These are phyloP conservation scores for Cottoperca gobio DNA, from an alignment of 2,797 vertebrate species.

Conservation along the genomic window DNA sequence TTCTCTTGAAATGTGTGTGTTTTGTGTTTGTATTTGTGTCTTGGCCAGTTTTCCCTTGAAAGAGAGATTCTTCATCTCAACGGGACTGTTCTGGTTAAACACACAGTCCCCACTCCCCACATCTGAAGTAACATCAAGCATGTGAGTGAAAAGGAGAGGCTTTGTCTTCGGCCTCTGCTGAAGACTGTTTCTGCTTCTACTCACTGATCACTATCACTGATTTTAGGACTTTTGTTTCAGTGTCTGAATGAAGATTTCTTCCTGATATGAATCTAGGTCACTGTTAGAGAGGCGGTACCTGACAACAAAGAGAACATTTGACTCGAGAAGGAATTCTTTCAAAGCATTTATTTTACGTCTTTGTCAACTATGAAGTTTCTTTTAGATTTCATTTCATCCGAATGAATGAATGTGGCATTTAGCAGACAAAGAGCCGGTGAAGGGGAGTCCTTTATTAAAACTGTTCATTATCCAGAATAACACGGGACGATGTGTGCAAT, in stretches of 20 bases:
- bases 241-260: neutral
- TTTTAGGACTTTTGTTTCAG: neutral
- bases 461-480: too few species aligned
- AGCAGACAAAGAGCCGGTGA: too few species aligned
- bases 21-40: too few species aligned
- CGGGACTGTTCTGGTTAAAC: too few species aligned
- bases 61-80: too few species aligned
- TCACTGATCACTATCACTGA: neutral
- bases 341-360: neutral
- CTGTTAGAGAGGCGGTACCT: neutral
- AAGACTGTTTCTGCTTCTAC: neutral
- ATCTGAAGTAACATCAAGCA: neutral
- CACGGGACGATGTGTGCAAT: neutral
- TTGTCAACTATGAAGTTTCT: neutral
- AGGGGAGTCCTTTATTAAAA: neutral
- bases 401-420: too few species aligned
- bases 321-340: neutral
- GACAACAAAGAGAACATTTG: neutral
- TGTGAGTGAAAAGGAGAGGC: neutral
- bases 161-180: neutral
- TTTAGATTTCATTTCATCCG: neutral
- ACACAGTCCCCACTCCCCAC: too few species aligned
- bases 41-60: too few species aligned
- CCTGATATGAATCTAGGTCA: neutral
- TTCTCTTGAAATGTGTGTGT: too few species aligned